Conservation (phyloP, 2,888 invertebrate species). For the Amblyjoppa proteus region DNA sequence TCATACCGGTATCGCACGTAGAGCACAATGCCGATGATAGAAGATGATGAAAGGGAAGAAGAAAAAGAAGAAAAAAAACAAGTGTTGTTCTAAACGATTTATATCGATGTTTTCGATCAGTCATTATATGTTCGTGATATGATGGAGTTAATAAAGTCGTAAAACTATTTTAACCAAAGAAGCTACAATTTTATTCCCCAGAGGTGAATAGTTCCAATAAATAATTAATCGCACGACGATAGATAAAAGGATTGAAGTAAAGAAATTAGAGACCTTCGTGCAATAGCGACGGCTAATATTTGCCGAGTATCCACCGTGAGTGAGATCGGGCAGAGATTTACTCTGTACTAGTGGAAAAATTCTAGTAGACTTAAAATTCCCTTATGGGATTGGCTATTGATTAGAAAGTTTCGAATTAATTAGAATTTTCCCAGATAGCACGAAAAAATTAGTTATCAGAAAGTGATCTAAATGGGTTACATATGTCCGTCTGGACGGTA, state of each 20-base stretch:
- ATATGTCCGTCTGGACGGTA: too few species aligned
- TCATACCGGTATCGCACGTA: constrained; percentile 29
- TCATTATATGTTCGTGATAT: constrained; percentile 59
- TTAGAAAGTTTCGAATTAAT: too few species aligned
- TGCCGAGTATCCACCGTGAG: too few species aligned
- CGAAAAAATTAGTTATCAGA: too few species aligned
- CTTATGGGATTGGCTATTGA: too few species aligned
- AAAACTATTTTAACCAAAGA: constrained; percentile 61
- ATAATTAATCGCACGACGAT: not conserved
- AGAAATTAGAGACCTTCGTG: not conserved
- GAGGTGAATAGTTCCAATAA: not conserved
- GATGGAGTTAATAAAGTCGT: constrained; percentile 61
- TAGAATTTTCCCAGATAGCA: too few species aligned
- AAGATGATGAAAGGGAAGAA: not conserved
- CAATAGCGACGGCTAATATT: too few species aligned
- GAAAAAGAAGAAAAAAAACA: not conserved
- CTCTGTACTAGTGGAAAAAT: too few species aligned
- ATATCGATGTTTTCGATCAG: constrained; percentile 56
- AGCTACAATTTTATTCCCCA: not conserved
- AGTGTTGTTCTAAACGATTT: constrained; percentile 37
- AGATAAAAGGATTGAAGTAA: not conserved
- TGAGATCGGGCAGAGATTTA: too few species aligned
- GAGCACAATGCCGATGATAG: constrained; percentile 55
- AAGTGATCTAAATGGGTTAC: too few species aligned
- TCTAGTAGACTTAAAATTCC: too few species aligned